Evolutionary conservation across 2,113 vertebrate genomes (phyloP), one percentile per base, ranked within the genome.

Genomic region (Pollimyrus isidori): DNA sequence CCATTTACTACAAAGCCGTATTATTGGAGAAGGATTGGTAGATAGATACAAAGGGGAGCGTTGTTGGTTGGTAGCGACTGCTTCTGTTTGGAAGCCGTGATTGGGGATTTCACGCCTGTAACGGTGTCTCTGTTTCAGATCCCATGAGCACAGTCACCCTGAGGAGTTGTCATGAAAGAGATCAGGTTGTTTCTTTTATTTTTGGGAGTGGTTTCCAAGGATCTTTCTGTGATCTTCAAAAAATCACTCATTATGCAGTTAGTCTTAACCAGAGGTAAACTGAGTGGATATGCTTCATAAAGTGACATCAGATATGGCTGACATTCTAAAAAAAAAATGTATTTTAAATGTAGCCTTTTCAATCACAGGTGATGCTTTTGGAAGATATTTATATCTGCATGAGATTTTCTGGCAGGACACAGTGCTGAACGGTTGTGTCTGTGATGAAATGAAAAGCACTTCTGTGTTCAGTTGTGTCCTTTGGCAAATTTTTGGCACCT

Each of bases 41-140:
- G 82, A 88, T 92, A 92, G 91, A 92, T 89, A 91, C 90, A 91
- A 90, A 92, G 92, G 91, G 90, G 84, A 90, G 84, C 87, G 90
- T 92, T 93, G 91, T 92, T 93, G 48, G 88, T 80, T 87, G 89
- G 89, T 89, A 89, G 48, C 7, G 26, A 15, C 21, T 45, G 69
- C 21, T 21, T 7, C 76, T 62, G 46, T 53, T 13, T 39, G 21
- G 21, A 6, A 21, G 87, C 46, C 76, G 88, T 46, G 88, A 85
- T n/a, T n/a, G 84, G 49, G 65, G 89, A 91, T 86, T 30, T 39
- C 52, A 86, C 45, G 45, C 30, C 56, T 52, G 13, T 84, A n/a
- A 87, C 56, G 69, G 56, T n/a, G 49, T 42, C 80, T 85, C 46
- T 88, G 30, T 62, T 84, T 58, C 46, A 30, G 50, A 73, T 50